These are phyloP conservation scores for Anoplopoma fimbria DNA, from an alignment of 2,113 vertebrate species.

Conservation along the genomic window DNA sequence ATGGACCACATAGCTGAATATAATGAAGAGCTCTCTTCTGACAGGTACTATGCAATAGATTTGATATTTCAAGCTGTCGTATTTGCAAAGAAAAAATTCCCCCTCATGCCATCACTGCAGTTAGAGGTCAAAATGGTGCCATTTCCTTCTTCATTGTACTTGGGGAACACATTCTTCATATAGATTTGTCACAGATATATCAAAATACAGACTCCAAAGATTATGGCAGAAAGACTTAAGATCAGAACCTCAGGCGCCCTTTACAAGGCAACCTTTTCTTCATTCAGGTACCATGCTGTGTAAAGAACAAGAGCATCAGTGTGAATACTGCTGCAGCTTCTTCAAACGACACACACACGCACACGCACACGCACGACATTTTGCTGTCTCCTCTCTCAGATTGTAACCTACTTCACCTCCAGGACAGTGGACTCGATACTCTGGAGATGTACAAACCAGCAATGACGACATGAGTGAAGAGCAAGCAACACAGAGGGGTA, in stretches of 20 bases:
- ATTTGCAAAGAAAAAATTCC: neutral
- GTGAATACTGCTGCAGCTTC: neutral
- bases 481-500: constrained; percentile 55
- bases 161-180: neutral
- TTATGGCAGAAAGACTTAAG: neutral
- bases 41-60: neutral
- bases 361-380: neutral
- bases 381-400: neutral
- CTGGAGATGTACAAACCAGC: constrained; percentile 40
- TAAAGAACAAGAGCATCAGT: neutral
- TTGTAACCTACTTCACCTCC: constrained; percentile 24
- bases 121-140: neutral
- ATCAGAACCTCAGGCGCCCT: neutral
- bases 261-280: neutral
- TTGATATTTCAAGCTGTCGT: neutral
- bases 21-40: neutral
- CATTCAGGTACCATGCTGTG: neutral
- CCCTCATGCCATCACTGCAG: neutral
- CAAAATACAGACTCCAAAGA: neutral
- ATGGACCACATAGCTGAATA: neutral
- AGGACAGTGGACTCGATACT: constrained; percentile 23
- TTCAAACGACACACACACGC: neutral
- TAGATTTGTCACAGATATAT: neutral
- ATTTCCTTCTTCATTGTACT: neutral
- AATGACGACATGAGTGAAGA: constrained; percentile 55